These are phyloP conservation scores for Papilio demoleus DNA, from an alignment of 2,888 invertebrate genomes.

Conservation along the genomic window DNA sequence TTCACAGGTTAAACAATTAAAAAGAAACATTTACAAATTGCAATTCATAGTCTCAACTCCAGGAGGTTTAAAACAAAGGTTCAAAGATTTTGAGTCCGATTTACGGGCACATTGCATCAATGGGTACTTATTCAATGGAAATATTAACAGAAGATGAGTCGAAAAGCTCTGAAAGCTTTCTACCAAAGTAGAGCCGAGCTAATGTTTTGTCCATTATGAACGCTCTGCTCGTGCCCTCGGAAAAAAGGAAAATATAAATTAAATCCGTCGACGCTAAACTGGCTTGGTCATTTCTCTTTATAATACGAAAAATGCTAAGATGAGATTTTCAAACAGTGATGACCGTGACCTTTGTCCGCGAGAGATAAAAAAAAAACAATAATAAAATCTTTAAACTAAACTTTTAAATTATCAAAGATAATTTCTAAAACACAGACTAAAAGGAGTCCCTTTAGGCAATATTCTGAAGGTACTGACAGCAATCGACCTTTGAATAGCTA, in stretches of 20 bases:
- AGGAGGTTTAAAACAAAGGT: constrained; percentile 7
- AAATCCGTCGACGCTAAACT: constrained; percentile 55
- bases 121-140: constrained; percentile 44
- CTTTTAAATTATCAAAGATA: too few species aligned
- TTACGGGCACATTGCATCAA: constrained; percentile 37
- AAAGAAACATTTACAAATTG: not conserved
- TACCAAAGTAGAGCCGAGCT: constrained; percentile 68
- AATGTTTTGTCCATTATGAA: constrained; percentile 80
- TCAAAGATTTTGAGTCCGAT: constrained; percentile 2
- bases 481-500: too few species aligned
- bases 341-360: too few species aligned
- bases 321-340: too few species aligned
- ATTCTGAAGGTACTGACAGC: too few species aligned
- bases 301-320: too few species aligned
- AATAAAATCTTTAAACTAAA: too few species aligned
- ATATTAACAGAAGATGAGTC: constrained; percentile 66
- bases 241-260: constrained; percentile 70
- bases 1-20: not conserved
- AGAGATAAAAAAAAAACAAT: too few species aligned
- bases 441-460: too few species aligned
- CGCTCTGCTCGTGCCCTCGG: constrained; percentile 55
- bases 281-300: constrained; percentile 51
- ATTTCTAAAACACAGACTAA: too few species aligned
- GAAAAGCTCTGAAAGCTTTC: constrained; percentile 75
- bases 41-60: constrained; percentile 6